These are phyloP conservation scores for Numenius arquata DNA, from an alignment of 2,113 vertebrate species.

Conservation along the genomic window DNA sequence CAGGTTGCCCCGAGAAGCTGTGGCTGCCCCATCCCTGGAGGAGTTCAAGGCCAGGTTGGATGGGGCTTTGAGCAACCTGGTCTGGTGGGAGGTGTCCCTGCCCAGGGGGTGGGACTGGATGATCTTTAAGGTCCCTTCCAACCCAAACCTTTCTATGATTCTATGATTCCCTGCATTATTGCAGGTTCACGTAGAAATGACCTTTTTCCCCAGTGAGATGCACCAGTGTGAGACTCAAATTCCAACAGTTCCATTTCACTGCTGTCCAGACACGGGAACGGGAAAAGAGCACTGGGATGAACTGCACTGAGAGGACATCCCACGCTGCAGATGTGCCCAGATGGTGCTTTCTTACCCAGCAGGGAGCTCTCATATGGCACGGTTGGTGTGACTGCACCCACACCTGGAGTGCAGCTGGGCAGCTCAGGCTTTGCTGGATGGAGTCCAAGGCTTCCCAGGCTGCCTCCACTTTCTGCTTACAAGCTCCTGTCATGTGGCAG, in stretches of 20 bases:
- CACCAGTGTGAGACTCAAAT: background rate
- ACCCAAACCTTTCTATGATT: too few relatives aligned
- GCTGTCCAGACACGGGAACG: background rate
- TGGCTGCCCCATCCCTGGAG: too few relatives aligned
- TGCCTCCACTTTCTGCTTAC: background rate
- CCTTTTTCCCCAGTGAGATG: background rate
- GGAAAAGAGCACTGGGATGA: background rate
- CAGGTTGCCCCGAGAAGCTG: too few relatives aligned
- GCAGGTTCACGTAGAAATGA: background rate
- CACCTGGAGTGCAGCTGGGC: background rate
- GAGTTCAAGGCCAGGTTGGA: too few relatives aligned
- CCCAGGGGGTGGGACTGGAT: too few relatives aligned
- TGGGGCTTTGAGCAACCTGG: too few relatives aligned
- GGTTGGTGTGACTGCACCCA: background rate
- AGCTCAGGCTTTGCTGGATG: background rate
- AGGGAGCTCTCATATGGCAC: background rate
- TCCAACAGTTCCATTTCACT: background rate
- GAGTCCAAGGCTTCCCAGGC: background rate
- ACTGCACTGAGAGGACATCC: background rate
- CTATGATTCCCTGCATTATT: background rate
- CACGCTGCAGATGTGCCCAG: background rate
- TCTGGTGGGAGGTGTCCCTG: too few relatives aligned
- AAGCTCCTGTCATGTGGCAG: background rate
- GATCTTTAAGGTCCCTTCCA: too few relatives aligned
- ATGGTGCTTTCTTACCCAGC: background rate